Evolutionary conservation across 2,113 vertebrate species (phyloP).

Genomic region (Stegastes partitus): DNA sequence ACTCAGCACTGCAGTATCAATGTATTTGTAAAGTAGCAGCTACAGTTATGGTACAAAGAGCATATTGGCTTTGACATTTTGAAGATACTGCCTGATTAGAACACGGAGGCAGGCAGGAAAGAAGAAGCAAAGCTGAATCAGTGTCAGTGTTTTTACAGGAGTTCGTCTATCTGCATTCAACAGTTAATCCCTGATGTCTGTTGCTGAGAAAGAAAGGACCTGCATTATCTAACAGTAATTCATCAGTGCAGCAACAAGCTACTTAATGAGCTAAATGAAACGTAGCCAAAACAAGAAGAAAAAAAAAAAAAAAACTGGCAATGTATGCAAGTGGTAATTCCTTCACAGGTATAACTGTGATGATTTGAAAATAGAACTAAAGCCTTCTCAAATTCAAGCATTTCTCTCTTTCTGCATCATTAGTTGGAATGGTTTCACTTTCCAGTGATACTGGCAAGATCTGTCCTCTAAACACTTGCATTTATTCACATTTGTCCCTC

Average conservation of each 20-base stretch:
- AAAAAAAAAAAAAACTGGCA: neutral
- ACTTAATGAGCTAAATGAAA: constrained; percentile 37
- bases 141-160: constrained; percentile 22
- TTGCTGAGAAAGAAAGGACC: neutral
- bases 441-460: constrained; percentile 17
- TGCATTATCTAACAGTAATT: constrained; percentile 28
- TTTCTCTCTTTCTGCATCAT: constrained; percentile 4
- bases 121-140: constrained; percentile 6
- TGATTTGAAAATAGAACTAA: constrained; percentile 12
- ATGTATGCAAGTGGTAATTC: constrained; percentile 8
- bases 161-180: constrained; percentile 32
- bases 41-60: neutral
- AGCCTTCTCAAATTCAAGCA: neutral
- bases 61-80: constrained; percentile 27
- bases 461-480: constrained; percentile 41
- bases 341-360: constrained; percentile 2
- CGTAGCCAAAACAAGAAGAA: neutral
- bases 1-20: neutral
- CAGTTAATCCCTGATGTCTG: constrained; percentile 31
- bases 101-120: neutral
- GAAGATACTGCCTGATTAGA: constrained; percentile 14
- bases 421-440: constrained; percentile 23
- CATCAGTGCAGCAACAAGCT: constrained; percentile 39
- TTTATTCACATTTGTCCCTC: constrained; percentile 46
- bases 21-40: neutral